phyloP scores from a whole-genome alignment of 92 coral and sea anemone genomes.

The Zoanthus sansibaricus region DNA sequence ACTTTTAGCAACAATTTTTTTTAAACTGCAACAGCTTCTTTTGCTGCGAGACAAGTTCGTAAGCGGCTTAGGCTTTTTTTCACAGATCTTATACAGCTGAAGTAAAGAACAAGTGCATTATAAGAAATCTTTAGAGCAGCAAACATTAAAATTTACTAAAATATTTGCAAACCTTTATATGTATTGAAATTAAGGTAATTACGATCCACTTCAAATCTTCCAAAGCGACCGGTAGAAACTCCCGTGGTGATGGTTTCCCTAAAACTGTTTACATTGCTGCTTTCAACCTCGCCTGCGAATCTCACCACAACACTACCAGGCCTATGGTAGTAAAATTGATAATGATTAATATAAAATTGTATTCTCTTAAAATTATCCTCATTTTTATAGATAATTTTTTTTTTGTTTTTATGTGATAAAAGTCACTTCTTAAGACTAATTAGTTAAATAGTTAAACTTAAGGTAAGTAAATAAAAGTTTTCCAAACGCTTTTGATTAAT shows the following conservation, averaged over 20 bases:
- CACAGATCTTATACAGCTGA: neutral
- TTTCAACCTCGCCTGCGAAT: neutral
- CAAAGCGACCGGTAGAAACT: conserved; percentile 10
- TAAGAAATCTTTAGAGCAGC: neutral
- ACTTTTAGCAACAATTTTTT: too few species aligned
- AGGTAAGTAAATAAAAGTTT: too few species aligned
- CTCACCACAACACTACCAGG: conserved; percentile 39
- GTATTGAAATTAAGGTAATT: conserved; percentile 5
- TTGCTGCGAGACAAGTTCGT: too few species aligned
- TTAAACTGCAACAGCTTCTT: too few species aligned
- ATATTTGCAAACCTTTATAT: conserved; percentile 16
- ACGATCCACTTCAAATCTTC: conserved; percentile 23
- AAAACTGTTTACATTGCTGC: neutral
- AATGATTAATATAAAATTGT: neutral
- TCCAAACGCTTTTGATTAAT: too few species aligned
- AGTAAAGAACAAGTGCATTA: neutral
- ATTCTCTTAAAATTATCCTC: neutral
- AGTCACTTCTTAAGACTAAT: neutral
- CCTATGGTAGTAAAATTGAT: neutral
- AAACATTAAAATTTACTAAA: neutral
- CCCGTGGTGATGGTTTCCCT: conserved; percentile 2
- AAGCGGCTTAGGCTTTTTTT: too few species aligned
- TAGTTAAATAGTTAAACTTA: too few species aligned
- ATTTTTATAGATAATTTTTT: neutral
- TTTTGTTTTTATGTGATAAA: neutral